A percentile compares a stretch with the other conserved stretches of the same genome.
phyloP scores from a whole-genome alignment of 2,113 vertebrate genomes.

The Monarcha castaneiventris region DNA sequence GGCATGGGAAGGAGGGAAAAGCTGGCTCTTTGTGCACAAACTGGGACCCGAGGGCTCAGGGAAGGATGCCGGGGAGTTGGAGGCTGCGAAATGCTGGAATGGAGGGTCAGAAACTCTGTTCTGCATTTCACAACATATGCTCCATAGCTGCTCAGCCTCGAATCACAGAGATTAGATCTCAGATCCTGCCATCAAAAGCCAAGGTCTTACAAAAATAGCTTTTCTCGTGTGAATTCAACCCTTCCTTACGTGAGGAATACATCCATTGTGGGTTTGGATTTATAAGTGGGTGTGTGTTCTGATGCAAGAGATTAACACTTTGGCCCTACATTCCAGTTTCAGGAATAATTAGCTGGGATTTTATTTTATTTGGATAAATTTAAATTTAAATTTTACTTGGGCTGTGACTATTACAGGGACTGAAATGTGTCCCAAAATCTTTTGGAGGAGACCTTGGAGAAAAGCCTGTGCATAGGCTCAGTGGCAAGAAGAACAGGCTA shows the following conservation, averaged over 20 bases:
- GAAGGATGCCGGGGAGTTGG: not conserved
- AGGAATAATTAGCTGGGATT: not conserved
- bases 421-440: not conserved
- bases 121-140: conserved; percentile 11
- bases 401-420: not conserved
- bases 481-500: not conserved
- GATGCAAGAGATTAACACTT: not conserved
- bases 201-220: not conserved
- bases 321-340: not conserved
- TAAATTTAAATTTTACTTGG: not conserved
- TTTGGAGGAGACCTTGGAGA: not conserved
- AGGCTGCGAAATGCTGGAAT: not conserved
- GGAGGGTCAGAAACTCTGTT: not conserved
- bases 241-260: not conserved
- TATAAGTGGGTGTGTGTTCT: not conserved
- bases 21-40: conserved; percentile 9
- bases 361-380: not conserved
- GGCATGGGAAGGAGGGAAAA: conserved; percentile 19
- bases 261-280: not conserved
- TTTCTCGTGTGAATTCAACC: not conserved
- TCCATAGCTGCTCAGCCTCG: not conserved
- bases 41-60: not conserved
- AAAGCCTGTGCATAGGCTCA: not conserved
- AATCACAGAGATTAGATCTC: not conserved
- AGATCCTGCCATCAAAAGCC: not conserved